These are phyloP conservation scores for Gallinago jamesoni DNA, from an alignment of 2,113 vertebrate genomes.

Conservation along the genomic window DNA sequence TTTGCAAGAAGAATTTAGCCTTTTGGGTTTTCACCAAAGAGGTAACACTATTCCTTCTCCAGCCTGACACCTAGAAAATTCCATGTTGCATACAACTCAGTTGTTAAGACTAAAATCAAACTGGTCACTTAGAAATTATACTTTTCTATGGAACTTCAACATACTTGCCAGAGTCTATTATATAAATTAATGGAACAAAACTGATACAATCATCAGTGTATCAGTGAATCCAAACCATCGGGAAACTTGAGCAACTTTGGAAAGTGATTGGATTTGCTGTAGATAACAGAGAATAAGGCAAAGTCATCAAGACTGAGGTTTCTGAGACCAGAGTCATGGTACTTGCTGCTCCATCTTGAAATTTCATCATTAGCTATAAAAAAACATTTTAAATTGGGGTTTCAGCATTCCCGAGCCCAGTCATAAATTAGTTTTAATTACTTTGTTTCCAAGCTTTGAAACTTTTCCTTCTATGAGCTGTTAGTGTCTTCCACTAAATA, in stretches of 20 bases:
- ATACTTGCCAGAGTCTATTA: background rate
- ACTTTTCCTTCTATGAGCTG: constrained; percentile 7
- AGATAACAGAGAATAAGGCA: background rate
- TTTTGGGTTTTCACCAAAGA: background rate
- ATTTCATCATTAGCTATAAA: constrained; percentile 60
- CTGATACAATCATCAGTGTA: background rate
- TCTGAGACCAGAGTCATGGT: background rate
- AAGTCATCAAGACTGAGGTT: background rate
- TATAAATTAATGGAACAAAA: background rate
- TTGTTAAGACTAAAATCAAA: background rate
- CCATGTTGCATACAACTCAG: background rate
- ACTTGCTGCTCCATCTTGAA: background rate
- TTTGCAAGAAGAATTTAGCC: background rate
- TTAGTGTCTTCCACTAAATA: constrained; percentile 14
- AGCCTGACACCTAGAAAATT: background rate
- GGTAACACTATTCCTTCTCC: background rate
- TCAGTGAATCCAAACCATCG: background rate
- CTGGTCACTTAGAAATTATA: background rate
- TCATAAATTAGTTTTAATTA: constrained; percentile 62
- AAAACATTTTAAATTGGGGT: constrained; percentile 36
- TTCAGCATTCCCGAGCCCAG: constrained; percentile 35
- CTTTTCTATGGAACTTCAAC: background rate
- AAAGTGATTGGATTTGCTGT: background rate
- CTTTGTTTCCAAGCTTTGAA: constrained; percentile 46
- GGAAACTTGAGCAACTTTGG: background rate